Base-by-base conservation (phyloP, 1,140 invertebrate species). In the Drosophila equinoxialis region DNA sequence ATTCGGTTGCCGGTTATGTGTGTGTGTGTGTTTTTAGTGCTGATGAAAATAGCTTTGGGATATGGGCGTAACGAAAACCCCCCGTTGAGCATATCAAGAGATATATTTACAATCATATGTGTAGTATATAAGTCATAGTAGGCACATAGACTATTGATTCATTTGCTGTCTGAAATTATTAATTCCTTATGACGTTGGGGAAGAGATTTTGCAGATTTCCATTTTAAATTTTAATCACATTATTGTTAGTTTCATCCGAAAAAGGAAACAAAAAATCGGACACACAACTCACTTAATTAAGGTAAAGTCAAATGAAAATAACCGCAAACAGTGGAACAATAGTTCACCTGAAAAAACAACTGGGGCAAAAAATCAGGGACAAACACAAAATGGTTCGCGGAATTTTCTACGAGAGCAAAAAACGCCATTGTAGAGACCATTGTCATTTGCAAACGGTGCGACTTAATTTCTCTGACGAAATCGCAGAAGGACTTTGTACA, bases 401-500 rank as follows among this genome's bases (percentile, higher is more conserved):
- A 23, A 62, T 30, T 72, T 35, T n/a, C 63, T 58, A 20, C 37
- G 51, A 37, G 35, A 17, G 33, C 37, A 48, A 62, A 17, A 17
- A 26, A 41, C 17, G 10, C 41, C 64, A 58, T 73, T 74, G 39
- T 62, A 10, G 23, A 5, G 8, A 45, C 39, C 68, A 77, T 83
- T 86, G 67, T 82, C 76, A 77, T 71, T 71, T 74, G 68, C 83
- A 82, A 87, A 79, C 82, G 71, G 60, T 81, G 78, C 55, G 82
- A 80, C 73, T 89, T 89, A 83, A 89, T 83, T 87, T 77, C 73
- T 65, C 51, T 70, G 58, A 65, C 63, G 33, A 13, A 77, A n/a
- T 58, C 17, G 42, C 68, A 41, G 20, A 5, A 13, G 35, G 30
- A 6, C 30, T 6, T 30, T 30, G 30, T 30, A 30, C 23, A 26